phyloP scores from a whole-genome alignment of 2,113 vertebrate species.

The Myrmecobius fasciatus region DNA sequence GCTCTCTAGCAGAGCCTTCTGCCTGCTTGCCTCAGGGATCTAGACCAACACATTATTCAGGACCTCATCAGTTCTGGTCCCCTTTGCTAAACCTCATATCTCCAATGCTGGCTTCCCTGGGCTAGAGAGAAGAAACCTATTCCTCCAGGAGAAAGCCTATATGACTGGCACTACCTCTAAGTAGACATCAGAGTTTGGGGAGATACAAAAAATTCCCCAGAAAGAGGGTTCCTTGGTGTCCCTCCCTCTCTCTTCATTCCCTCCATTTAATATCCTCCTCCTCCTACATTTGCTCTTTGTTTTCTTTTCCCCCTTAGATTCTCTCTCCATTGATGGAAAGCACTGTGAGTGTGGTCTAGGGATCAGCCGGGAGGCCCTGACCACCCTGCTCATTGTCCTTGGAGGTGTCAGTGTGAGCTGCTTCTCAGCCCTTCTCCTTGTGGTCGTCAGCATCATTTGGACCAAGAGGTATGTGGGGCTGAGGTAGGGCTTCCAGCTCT shows the following conservation, averaged over 20 bases:
- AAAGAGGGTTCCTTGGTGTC: background rate
- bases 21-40: too few relatives aligned
- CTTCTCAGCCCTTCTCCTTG: conserved; percentile 67
- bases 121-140: background rate
- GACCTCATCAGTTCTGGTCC: background rate
- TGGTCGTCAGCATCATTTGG: conserved; percentile 53
- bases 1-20: too few relatives aligned
- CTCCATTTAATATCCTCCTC: conserved; percentile 52
- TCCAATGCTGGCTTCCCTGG: background rate
- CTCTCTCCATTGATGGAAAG: conserved; percentile 66
- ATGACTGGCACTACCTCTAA: background rate
- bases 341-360: conserved; percentile 67
- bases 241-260: conserved; percentile 48
- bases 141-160: background rate
- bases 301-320: background rate
- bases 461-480: conserved; percentile 60
- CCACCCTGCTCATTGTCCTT: conserved; percentile 66
- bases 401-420: conserved; percentile 57
- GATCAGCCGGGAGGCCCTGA: conserved; percentile 70
- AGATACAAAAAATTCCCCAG: background rate
- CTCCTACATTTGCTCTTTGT: background rate
- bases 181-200: background rate
- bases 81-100: background rate
- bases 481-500: background rate
- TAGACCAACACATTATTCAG: too few relatives aligned